Evolutionary conservation across 1,140 invertebrate genomes (phyloP), one percentile per base, ranked within the genome.

Genomic region (Pemphigus obesinymphae): DNA sequence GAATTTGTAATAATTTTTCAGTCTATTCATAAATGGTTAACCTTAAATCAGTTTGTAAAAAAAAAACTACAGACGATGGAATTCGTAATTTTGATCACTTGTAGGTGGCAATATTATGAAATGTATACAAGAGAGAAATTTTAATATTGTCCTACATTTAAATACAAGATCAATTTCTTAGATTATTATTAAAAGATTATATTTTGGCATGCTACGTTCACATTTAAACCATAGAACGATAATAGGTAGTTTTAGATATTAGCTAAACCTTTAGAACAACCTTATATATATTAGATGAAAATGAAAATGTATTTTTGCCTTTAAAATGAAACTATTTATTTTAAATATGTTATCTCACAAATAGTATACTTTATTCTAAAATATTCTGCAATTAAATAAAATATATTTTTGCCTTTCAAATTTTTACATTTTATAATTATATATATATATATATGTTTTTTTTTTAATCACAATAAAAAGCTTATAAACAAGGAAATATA

Each of bases 131-230:
- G 29, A 23, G 23, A 29, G 15, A 31, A 48, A 29, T 1, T 72
- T 17, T n/a, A n/a, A n/a, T n/a, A n/a, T n/a, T n/a, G n/a, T n/a
- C 43, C 26, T 48, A 72, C 11, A 40, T 23, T 29, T 6, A 17
- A 48, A 72, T 8, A 8, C 20, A 17, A 40, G 29, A 72, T 72
- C 29, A 23, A 45, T 72, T 70, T 43, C 45, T 45, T n/a, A 37
- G 43, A 68, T 40, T 15, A 68, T 40, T 68, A 37, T 40, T n/a
- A n/a, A n/a, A n/a, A n/a, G n/a, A 43, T 45, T 72, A 72, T 37
- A 53, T 10, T 76, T 76, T 76, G 73, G 73, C 73, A 76, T 76
- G 73, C 70, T 34, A 73, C 43, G 45, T 76, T 76, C 73, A 55
- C 45, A 48, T n/a, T 68, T 53, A 53, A 53, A 34, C 20, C 34